Base-by-base conservation (phyloP, 1,140 invertebrate genomes). In the Leptoteleia sp. region DNA sequence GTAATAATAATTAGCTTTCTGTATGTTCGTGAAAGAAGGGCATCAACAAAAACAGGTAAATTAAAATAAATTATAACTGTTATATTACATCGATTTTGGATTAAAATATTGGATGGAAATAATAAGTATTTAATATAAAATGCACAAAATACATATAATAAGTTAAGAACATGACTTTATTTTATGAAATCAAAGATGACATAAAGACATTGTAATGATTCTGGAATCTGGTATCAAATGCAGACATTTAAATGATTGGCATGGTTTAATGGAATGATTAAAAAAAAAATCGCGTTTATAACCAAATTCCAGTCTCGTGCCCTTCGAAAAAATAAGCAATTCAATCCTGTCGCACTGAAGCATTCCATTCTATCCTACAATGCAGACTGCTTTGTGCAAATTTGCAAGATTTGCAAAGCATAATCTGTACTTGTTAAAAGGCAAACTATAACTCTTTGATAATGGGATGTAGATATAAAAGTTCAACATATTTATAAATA, bases 291-390 rank as follows among this genome's bases (percentile, higher is more conserved):
- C 45, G 25, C 12, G 27, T 27, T 5, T 59, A 25, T 25, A 75
- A 84, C 81, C 84, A 88, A 87, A 88, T 83, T 87, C 83, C 84
- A 88, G 85, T 87, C 83, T 86, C 85, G 88, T 89, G 88, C 88
- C 83, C 88, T 89, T 89, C 81, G 83, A 89, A 89, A 76, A 89
- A 88, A 89, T 88, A 87, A 89, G 85, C 87, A 88, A 86, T 89
- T 86, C 87, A 83, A 79, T 84, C 33, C 75, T 80, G 55, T 73
- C 78, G 76, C 68, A 80, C 79, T 71, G 79, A 80, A 87, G 82
- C 84, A 87, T 87, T 87, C 85, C 85, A 84, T 84, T 79, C 81
- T 84, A 88, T 83, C 65, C 80, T 84, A 83, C 79, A 84, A 86
- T 65, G 71, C 83, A 87, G 84, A 89, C 81, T 81, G 84, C 82